Evolutionary conservation across 1,140 invertebrate genomes (phyloP), one percentile per base, ranked within the genome.

Genomic region (Camponotus vicinus): DNA sequence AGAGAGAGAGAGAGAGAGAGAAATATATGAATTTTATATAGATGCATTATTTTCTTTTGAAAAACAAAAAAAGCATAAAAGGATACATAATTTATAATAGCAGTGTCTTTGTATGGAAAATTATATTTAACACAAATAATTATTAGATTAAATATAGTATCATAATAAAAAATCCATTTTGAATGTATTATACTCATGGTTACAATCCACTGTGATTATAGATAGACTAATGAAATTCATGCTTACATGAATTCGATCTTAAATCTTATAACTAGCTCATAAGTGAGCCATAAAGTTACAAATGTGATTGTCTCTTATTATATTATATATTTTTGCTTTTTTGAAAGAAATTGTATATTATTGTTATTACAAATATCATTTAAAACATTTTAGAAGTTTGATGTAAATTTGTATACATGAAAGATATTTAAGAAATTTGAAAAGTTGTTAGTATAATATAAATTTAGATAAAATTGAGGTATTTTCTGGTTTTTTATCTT

Each of bases 381-480:
- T 69, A 69, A 69, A 45, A 45, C 11, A 21, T 21, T 69, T 27
- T 21, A 45, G 11, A 67, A 9, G n/a, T 67, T 67, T 3, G 34
- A 67, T 67, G 15, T 67, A 52, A 79, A 52, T 52, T 55, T 79
- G 7, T 67, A 79, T 40, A n/a, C 37, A 49, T 5, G 27, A 79
- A n/a, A 78, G 13, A 67, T 67, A 67, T 4, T 37, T 69, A n/a
- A 79, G 3, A 6, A 15, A 52, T 67, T 79, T 67, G n/a, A 0
- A 79, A 67, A 67, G 49, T 37, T 37, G 61, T 67, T 79, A n/a
- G 2, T 79, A 79, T 79, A 67, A 79, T 79, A 55, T 18, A 79
- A 37, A 37, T 79, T 79, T 79, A 67, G 13, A 79, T 13, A 69
- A 1, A 78, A 71, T 27, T 40, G 3, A 59, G 27, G 3, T 63